Percentiles rank a stretch among this genome's conserved stretches.
Conservation (phyloP, 2,113 vertebrate species). For the Lipophrys pholis region DNA sequence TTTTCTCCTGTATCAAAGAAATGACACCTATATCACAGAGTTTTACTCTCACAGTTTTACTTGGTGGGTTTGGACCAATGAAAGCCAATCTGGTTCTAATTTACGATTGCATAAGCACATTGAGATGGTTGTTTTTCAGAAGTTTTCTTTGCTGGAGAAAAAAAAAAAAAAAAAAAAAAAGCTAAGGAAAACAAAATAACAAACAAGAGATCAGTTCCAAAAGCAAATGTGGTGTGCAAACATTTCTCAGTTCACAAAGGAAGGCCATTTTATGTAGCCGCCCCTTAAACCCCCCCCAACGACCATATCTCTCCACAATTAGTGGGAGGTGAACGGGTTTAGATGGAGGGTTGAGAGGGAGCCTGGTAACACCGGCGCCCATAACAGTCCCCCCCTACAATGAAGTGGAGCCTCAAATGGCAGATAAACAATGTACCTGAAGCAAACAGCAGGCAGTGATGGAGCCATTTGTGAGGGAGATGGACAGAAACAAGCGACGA, state of each 20-base stretch:
- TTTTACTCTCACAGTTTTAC: constrained; percentile 35
- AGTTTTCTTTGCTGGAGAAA: constrained; percentile 42
- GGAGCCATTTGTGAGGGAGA: constrained; percentile 18
- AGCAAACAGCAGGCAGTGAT: constrained; percentile 25
- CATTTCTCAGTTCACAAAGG: constrained; percentile 30
- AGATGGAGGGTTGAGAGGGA: constrained; percentile 35
- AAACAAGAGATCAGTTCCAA: constrained; percentile 55
- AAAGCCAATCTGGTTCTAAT: constrained; percentile 70
- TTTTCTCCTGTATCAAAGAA: constrained; percentile 36
- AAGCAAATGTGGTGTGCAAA: constrained; percentile 66
- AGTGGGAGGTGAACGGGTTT: constrained; percentile 61
- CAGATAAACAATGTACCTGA: constrained; percentile 57
- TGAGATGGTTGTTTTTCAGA: constrained; percentile 67
- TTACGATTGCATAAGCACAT: constrained; percentile 71
- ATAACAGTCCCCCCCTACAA: constrained; percentile 28
- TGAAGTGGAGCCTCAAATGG: constrained; percentile 43
- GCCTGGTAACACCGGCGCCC: constrained; percentile 29
- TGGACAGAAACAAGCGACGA: constrained; percentile 5
- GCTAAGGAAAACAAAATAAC: constrained; percentile 61
- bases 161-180: neutral
- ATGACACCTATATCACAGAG: constrained; percentile 52
- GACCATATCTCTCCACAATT: constrained; percentile 44
- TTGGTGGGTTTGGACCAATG: constrained; percentile 60
- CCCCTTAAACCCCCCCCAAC: constrained; percentile 25
- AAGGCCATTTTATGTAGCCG: constrained; percentile 32